These are phyloP conservation scores for Drosophila rhopaloa DNA, from an alignment of 1,140 invertebrate species.

Conservation along the genomic window DNA sequence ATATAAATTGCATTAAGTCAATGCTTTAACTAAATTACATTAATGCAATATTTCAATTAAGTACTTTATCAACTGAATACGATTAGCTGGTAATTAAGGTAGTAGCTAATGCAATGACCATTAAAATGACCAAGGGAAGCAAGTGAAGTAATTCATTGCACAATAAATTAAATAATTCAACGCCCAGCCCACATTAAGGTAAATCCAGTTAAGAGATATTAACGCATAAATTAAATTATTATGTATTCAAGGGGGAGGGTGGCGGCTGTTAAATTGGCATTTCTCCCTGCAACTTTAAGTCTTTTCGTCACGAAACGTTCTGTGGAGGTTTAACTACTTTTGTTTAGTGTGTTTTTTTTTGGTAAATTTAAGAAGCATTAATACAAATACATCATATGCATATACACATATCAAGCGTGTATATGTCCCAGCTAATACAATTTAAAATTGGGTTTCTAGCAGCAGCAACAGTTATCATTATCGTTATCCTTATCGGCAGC, in stretches of 20 bases:
- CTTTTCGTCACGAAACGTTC: constrained; percentile 16
- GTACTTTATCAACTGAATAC: background rate
- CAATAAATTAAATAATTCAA: constrained; percentile 14
- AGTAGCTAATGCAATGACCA: background rate
- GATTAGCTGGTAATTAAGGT: constrained; percentile 18
- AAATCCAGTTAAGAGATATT: constrained; percentile 18
- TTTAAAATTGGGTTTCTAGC: constrained; percentile 48
- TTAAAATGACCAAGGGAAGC: constrained; percentile 2
- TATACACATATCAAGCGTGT: constrained; percentile 20
- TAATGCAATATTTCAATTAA: background rate
- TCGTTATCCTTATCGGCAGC: constrained; percentile 17
- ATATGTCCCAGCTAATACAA: constrained; percentile 40
- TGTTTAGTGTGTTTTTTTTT: constrained; percentile 12
- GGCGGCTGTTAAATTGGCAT: constrained; percentile 18
- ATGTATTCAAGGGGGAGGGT: constrained; percentile 5
- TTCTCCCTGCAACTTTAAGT: constrained; percentile 15
- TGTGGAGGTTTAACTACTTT: constrained; percentile 2
- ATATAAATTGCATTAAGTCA: background rate
- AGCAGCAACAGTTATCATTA: constrained; percentile 8
- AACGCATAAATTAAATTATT: constrained; percentile 8
- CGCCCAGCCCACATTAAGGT: constrained; percentile 14
- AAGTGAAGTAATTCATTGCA: constrained; percentile 2
- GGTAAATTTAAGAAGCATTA: constrained; percentile 36
- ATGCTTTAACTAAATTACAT: background rate
- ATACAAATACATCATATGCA: constrained; percentile 15